Conservation (phyloP, 2,113 vertebrate species). For the Canis aureus region DNA sequence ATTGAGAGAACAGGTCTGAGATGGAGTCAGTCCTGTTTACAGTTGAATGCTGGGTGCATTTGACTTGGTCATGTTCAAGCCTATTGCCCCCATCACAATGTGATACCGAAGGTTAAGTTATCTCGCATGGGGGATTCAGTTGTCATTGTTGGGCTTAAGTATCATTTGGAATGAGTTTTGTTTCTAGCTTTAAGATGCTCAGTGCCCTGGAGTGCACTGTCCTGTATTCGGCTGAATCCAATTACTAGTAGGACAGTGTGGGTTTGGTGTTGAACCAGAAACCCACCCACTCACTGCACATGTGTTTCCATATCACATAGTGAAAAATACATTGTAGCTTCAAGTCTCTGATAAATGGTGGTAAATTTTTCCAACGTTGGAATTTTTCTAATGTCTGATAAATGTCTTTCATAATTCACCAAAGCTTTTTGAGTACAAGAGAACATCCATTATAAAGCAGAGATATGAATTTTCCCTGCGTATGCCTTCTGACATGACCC, state of each 20-base stretch:
- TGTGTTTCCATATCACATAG: constrained; percentile 76
- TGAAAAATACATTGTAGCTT: constrained; percentile 77
- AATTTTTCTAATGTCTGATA: constrained; percentile 83
- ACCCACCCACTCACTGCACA: constrained; percentile 69
- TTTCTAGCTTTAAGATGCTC: constrained; percentile 58
- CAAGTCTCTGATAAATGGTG: constrained; percentile 79
- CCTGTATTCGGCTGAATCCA: constrained; percentile 52
- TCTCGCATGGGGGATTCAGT: neutral
- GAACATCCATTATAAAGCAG: constrained; percentile 71
- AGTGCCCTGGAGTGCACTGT: neutral
- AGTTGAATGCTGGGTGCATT: neutral
- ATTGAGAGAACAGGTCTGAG: neutral
- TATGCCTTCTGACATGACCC: neutral
- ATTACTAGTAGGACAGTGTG: neutral
- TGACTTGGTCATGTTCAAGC: neutral
- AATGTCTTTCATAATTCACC: constrained; percentile 84
- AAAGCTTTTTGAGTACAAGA: constrained; percentile 68
- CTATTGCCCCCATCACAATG: neutral
- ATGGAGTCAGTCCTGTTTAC: neutral
- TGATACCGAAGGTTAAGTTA: neutral
- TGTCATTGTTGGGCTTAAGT: neutral
- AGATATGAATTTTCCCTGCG: constrained; percentile 60
- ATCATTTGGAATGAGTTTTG: constrained; percentile 46
- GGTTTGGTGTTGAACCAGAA: constrained; percentile 66
- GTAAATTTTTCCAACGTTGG: constrained; percentile 73